phyloP scores from a whole-genome alignment of 2,113 vertebrate genomes.

The Amblyornis subalaris region DNA sequence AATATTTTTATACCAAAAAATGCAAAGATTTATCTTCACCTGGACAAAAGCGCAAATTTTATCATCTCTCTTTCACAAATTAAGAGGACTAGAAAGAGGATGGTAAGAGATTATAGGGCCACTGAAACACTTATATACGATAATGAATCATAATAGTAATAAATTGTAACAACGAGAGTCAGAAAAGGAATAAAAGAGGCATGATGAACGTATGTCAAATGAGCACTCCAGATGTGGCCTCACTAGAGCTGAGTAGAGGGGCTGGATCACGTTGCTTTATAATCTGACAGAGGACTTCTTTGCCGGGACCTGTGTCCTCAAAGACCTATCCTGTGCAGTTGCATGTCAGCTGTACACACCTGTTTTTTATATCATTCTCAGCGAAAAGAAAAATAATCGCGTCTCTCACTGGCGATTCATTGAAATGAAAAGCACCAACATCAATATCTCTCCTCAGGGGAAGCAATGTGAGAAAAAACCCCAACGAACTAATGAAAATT shows the following conservation, averaged over 20 bases:
- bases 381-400: not conserved
- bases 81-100: not conserved
- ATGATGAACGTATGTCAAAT: not conserved
- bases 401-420: not conserved
- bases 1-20: not conserved
- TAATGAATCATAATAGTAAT: not conserved
- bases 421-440: not conserved
- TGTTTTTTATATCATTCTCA: not conserved
- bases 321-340: not conserved
- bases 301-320: not conserved
- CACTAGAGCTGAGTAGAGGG: fast-evolving
- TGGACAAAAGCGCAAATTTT: not conserved
- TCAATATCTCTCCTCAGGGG: not conserved
- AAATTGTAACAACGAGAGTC: not conserved
- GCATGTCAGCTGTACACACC: not conserved
- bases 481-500: not conserved
- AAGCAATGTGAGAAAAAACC: not conserved
- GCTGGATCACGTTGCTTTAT: not conserved
- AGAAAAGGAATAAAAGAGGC: not conserved
- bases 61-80: not conserved
- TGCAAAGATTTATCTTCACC: not conserved
- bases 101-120: not conserved
- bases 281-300: not conserved
- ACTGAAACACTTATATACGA: not conserved
- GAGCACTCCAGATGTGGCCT: not conserved